phyloP scores from a whole-genome alignment of 2,113 vertebrate species.

The Microcebus tavaratra region DNA sequence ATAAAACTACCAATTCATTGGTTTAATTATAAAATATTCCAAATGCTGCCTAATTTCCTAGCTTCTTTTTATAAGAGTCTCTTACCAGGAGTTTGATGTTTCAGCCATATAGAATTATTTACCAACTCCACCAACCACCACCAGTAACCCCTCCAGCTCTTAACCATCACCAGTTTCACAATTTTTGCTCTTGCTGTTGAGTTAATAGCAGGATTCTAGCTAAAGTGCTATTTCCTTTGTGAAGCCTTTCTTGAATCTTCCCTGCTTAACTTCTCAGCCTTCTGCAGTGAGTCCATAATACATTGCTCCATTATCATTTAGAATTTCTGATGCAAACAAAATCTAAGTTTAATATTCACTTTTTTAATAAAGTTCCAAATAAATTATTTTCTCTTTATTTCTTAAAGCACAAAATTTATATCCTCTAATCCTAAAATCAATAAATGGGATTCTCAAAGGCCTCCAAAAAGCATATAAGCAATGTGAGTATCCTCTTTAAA shows the following conservation, averaged over 20 bases:
- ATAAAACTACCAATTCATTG: conserved; percentile 9
- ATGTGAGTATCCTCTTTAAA: background rate
- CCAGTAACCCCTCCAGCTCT: background rate
- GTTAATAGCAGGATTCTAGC: background rate
- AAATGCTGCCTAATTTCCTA: background rate
- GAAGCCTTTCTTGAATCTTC: conserved; percentile 9
- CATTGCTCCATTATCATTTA: background rate
- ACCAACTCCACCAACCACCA: background rate
- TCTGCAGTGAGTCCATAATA: background rate
- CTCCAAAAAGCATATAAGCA: background rate
- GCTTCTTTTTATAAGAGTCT: background rate
- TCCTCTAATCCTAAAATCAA: background rate
- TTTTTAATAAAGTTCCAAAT: conserved; percentile 23
- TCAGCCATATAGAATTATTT: background rate
- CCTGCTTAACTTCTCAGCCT: background rate
- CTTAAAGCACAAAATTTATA: background rate
- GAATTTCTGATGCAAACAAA: conserved; percentile 39
- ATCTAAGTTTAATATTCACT: background rate
- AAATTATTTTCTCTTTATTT: conserved; percentile 23
- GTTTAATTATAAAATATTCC: background rate
- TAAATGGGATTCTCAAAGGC: background rate
- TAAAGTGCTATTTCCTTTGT: conserved; percentile 50
- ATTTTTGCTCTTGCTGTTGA: background rate
- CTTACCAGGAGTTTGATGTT: background rate
- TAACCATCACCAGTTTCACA: background rate